Evolutionary conservation across 2,888 invertebrate genomes (phyloP).

Genomic region (Octodonta nipae): DNA sequence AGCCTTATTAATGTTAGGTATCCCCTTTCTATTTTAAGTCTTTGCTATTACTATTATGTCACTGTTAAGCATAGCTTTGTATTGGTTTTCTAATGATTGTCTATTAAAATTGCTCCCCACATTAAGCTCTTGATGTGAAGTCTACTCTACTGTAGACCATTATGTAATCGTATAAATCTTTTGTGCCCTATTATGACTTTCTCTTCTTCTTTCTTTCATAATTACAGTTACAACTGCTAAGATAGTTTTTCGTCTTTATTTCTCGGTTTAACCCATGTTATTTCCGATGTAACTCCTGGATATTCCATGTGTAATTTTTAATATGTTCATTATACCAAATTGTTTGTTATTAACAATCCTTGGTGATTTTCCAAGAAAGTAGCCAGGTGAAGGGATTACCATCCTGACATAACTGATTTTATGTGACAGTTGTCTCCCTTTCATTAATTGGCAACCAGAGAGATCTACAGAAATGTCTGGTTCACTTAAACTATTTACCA

Average conservation of each 20-base stretch:
- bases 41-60: constrained; percentile 2
- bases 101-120: constrained; percentile 1
- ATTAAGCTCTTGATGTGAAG: background rate
- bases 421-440: no score
- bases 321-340: background rate
- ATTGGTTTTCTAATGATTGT: constrained; percentile 2
- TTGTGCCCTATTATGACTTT: no score
- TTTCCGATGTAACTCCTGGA: background rate
- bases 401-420: no score
- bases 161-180: background rate
- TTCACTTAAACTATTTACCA: no score
- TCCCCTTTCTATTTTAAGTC: background rate
- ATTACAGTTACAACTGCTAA: background rate
- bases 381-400: no score
- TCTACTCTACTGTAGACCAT: background rate
- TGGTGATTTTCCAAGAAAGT: constrained; percentile 3
- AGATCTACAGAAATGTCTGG: no score
- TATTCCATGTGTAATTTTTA: constrained; percentile 1
- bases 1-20: constrained; percentile 3
- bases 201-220: background rate
- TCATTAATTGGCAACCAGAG: no score
- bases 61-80: background rate
- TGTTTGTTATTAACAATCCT: constrained; percentile 1
- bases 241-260: background rate
- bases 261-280: constrained; percentile 1